phyloP scores from a whole-genome alignment of 35 echinoderm and acorn worm genomes.

The Lytechinus variegatus region DNA sequence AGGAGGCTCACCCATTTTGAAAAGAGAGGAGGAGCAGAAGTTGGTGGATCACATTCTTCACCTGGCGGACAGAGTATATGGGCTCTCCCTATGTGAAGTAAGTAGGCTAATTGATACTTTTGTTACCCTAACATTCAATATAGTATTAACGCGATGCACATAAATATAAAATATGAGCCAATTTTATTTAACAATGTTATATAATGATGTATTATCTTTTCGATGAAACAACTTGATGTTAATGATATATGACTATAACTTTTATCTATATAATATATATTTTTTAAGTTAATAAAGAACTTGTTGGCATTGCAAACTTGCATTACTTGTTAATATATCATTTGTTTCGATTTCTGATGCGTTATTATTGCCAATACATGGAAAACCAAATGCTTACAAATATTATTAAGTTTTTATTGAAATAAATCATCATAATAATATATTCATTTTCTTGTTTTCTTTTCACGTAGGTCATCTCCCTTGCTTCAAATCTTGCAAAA shows the following conservation, averaged over 20 bases:
- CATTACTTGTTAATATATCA: no score
- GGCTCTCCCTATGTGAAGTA: not conserved
- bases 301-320: no score
- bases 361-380: no score
- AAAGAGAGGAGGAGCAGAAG: conserved; percentile 32
- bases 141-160: not conserved
- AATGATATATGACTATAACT: no score
- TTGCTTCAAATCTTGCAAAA: conserved; percentile 37
- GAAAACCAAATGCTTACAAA: no score
- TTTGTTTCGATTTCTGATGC: not conserved
- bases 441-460: not conserved
- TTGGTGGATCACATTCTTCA: conserved; percentile 37
- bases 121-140: no score
- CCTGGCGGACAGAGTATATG: conserved; percentile 34
- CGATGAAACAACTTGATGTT: not conserved
- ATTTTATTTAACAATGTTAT: not conserved
- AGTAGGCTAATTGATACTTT: not conserved
- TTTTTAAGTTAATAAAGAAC: no score
- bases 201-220: not conserved
- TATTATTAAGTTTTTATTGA: no score
- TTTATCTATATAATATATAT: no score
- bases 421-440: no score
- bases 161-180: not conserved
- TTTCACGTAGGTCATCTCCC: conserved; percentile 33
- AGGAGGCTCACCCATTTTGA: conserved; percentile 9